Percentiles rank a stretch among this genome's conserved stretches.
These are phyloP conservation scores for Glossosoma conforme DNA, from an alignment of 1,140 invertebrate genomes.

Conservation along the genomic window DNA sequence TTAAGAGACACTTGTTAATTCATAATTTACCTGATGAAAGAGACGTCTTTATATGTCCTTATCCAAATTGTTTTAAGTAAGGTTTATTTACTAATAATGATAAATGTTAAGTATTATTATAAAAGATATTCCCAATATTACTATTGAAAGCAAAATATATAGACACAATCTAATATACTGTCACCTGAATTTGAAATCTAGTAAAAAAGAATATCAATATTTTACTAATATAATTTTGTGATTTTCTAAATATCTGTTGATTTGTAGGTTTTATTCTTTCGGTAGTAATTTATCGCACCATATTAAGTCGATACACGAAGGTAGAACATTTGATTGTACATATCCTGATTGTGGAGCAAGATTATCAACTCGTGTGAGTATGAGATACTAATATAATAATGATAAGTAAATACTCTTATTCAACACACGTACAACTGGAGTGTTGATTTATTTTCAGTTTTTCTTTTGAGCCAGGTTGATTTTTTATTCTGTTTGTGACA, in stretches of 20 bases:
- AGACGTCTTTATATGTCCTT: conserved; percentile 40
- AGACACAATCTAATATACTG: too few relatives aligned
- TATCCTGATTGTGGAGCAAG: conserved; percentile 22
- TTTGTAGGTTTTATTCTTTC: conserved; percentile 25
- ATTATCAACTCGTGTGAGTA: conserved; percentile 24
- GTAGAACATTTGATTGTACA: conserved; percentile 23
- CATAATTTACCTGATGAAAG: conserved; percentile 33
- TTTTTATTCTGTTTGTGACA: too few relatives aligned
- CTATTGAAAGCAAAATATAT: too few relatives aligned
- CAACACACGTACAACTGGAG: too few relatives aligned
- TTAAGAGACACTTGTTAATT: conserved; percentile 42
- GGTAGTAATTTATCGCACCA: conserved; percentile 23
- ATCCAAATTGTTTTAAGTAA: conserved; percentile 44
- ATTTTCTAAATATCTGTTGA: conserved; percentile 1
- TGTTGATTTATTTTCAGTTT: too few relatives aligned
- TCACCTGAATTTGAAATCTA: too few relatives aligned
- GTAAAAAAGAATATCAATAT: too few relatives aligned
- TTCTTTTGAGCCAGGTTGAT: too few relatives aligned
- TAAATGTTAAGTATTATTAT: neutral
- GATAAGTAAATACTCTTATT: too few relatives aligned
- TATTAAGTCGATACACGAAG: conserved; percentile 24
- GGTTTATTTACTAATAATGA: conserved; percentile 6
- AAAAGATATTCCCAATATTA: neutral
- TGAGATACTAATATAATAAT: neutral
- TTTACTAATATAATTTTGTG: neutral